These are phyloP conservation scores for Eumaeus atala DNA, from an alignment of 1,140 invertebrate genomes.

Conservation along the genomic window DNA sequence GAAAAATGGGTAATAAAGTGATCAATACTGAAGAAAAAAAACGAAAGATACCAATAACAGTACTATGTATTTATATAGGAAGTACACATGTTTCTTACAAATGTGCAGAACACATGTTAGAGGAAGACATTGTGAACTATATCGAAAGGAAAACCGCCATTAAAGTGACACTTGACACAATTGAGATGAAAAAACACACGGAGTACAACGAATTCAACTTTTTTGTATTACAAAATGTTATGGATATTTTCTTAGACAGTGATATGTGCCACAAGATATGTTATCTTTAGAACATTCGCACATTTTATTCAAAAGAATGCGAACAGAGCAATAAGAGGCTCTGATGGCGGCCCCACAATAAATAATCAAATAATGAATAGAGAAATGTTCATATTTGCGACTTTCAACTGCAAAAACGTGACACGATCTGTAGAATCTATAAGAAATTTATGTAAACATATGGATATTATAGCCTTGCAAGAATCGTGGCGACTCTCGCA, in stretches of 20 bases:
- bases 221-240: constrained; percentile 16
- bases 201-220: constrained; percentile 23
- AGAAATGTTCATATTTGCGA: constrained; percentile 20
- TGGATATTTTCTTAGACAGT: constrained; percentile 15
- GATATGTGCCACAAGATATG: constrained; percentile 19
- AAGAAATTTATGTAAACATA: constrained; percentile 22
- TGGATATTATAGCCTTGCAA: constrained; percentile 15
- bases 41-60: constrained; percentile 12
- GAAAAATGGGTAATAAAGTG: constrained; percentile 1
- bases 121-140: constrained; percentile 14
- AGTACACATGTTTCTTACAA: constrained; percentile 20
- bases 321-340: too few species aligned
- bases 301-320: neutral
- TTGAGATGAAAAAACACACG: constrained; percentile 9
- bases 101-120: constrained; percentile 21
- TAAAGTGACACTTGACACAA: constrained; percentile 16
- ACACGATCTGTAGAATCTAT: constrained; percentile 23
- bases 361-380: too few species aligned
- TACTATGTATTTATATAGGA: too few species aligned
- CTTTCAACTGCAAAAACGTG: constrained; percentile 27
- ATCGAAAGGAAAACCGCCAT: constrained; percentile 9
- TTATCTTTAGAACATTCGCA: constrained; percentile 15
- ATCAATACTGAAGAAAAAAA: constrained; percentile 8
- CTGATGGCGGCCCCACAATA: too few species aligned
- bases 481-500: constrained; percentile 18